Evolutionary conservation across 2,113 vertebrate genomes (phyloP), one percentile per base, ranked within the genome.

Genomic region (Platanista minor): DNA sequence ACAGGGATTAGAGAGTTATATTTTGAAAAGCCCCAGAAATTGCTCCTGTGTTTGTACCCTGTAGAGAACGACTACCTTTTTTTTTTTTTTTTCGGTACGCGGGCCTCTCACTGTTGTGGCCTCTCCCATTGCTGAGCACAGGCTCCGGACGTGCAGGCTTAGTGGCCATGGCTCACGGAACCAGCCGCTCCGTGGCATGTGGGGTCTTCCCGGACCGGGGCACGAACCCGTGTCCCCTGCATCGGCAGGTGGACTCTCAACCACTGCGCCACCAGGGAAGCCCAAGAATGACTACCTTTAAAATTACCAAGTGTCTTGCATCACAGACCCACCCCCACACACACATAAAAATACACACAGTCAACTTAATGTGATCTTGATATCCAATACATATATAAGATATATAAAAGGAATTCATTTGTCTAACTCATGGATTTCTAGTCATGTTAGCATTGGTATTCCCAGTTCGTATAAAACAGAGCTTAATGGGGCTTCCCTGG

Each of bases 31-130:
- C 31, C 4, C 21, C 6, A 33, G 12, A n/a, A 13, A 93, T 57
- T 10, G 0, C 49, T 71, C 5, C 43, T 72, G 8, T 90, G 14
- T 31, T 9, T 52, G 7, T 46, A 8, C 4, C 4, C 12, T 66
- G 0, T 15, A n/a, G 15, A 72, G 2, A 8, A 61, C 12, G 0
- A 17, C 8, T 71, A 0, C 66, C 12, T 75, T 78, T 52, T n/a
- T n/a, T n/a, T n/a, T n/a, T n/a, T n/a, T n/a, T n/a, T n/a, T n/a
- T n/a, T n/a, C n/a, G n/a, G n/a, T n/a, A n/a, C n/a, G n/a, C n/a
- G n/a, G n/a, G n/a, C n/a, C n/a, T n/a, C n/a, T n/a, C n/a, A n/a
- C n/a, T n/a, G n/a, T n/a, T n/a, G n/a, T n/a, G n/a, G n/a, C n/a
- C n/a, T n/a, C n/a, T n/a, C n/a, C n/a, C n/a, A n/a, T n/a, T n/a